Conservation (phyloP, 1,140 invertebrate genomes). For the Lethrus apterus region DNA sequence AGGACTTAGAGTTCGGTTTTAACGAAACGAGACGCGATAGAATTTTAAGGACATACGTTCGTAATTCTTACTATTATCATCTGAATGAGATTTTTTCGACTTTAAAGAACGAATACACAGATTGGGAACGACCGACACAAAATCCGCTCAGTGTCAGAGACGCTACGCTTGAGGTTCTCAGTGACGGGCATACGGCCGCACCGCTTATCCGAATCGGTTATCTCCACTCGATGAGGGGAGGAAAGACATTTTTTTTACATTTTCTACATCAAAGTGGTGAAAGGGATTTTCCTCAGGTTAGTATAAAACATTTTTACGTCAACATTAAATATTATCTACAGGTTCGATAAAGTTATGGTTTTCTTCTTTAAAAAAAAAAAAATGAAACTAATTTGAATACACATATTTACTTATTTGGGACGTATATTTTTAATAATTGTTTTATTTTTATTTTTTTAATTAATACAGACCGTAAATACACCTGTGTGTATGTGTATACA, state of each 20-base stretch:
- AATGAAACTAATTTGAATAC: too few species aligned
- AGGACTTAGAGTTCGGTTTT: conserved; percentile 75
- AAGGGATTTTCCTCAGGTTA: conserved; percentile 69
- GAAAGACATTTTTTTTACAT: conserved; percentile 78
- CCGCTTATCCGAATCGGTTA: conserved; percentile 72
- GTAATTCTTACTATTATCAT: conserved; percentile 83
- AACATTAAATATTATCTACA: too few species aligned
- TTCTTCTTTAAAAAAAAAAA: too few species aligned
- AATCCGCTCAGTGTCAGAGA: conserved; percentile 71
- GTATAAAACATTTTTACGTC: conserved; percentile 14
- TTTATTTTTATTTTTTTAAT: too few species aligned
- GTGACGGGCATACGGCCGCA: conserved; percentile 80
- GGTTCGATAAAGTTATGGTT: too few species aligned
- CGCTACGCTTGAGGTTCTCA: conserved; percentile 67
- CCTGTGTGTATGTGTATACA: too few species aligned
- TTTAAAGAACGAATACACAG: conserved; percentile 86
- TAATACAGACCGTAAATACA: too few species aligned
- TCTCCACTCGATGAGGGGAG: conserved; percentile 67
- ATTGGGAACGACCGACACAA: conserved; percentile 75
- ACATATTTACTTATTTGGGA: too few species aligned
- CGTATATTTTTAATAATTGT: too few species aligned
- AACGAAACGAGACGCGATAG: conserved; percentile 76
- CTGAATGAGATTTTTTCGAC: conserved; percentile 86
- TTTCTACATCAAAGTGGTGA: conserved; percentile 74
- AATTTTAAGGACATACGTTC: conserved; percentile 78